phyloP scores from a whole-genome alignment of 2,113 vertebrate genomes.

The Nothocercus julius region DNA sequence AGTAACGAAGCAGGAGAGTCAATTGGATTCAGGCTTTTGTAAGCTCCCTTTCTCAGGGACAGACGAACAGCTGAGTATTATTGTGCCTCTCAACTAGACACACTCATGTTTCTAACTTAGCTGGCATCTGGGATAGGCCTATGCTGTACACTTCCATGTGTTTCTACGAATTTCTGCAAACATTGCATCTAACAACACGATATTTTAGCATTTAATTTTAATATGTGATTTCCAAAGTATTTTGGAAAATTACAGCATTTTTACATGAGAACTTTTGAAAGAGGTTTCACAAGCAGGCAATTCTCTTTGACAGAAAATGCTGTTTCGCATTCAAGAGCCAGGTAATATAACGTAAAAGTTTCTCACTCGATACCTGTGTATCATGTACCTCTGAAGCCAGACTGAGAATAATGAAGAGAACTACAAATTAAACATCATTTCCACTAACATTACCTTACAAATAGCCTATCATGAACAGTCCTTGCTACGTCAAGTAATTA shows the following conservation, averaged over 20 bases:
- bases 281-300: not conserved
- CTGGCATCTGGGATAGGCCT: not conserved
- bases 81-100: not conserved
- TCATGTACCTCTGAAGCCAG: not conserved
- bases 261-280: not conserved
- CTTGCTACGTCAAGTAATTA: not conserved
- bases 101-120: not conserved
- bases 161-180: not conserved
- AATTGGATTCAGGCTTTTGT: not conserved
- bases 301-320: not conserved
- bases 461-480: not conserved
- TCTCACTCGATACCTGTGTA: not conserved
- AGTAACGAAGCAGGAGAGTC: not conserved
- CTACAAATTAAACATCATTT: not conserved
- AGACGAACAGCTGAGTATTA: not conserved
- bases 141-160: not conserved
- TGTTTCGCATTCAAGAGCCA: not conserved
- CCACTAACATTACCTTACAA: not conserved
- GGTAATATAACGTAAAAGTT: not conserved
- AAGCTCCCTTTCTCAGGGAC: not conserved
- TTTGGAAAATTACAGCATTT: not conserved
- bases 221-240: not conserved
- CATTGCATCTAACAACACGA: not conserved
- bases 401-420: not conserved
- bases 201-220: not conserved